These are phyloP conservation scores for Sigmodon hispidus DNA, from an alignment of 2,113 vertebrate species.

Conservation along the genomic window DNA sequence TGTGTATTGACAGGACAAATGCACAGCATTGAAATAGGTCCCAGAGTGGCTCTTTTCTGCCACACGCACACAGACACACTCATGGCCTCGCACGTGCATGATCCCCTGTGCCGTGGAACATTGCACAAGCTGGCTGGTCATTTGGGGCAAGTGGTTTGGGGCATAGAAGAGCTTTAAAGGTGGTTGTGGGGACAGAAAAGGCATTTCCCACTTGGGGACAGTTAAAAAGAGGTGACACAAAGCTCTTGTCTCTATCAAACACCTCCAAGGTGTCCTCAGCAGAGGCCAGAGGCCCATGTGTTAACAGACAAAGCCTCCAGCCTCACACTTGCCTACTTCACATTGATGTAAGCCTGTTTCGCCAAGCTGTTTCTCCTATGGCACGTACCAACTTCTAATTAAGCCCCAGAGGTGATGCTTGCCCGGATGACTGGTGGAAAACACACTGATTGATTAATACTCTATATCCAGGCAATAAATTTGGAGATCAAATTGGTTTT, in stretches of 20 bases:
- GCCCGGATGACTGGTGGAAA: slow-evolving; percentile 67
- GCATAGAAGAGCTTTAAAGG: slow-evolving; percentile 54
- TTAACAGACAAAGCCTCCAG: background rate
- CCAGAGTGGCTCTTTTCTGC: slow-evolving; percentile 63
- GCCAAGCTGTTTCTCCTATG: slow-evolving; percentile 72
- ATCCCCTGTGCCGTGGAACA: background rate
- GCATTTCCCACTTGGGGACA: background rate
- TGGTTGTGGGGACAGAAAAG: background rate
- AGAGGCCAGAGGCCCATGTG: background rate
- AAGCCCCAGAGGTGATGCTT: slow-evolving; percentile 79
- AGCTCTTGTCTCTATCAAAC: background rate
- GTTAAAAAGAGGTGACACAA: background rate
- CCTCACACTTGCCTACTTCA: slow-evolving; percentile 50
- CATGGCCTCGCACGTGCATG: no score
- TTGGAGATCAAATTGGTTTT: slow-evolving; percentile 82
- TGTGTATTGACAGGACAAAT: slow-evolving; percentile 77
- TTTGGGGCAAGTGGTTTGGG: slow-evolving; percentile 74
- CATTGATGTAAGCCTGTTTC: slow-evolving; percentile 40
- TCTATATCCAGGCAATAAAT: slow-evolving; percentile 73
- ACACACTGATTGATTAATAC: slow-evolving; percentile 82
- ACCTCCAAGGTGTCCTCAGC: background rate
- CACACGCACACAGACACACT: background rate
- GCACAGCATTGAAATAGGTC: slow-evolving; percentile 76
- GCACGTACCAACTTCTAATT: slow-evolving; percentile 77
- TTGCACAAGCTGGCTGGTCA: slow-evolving; percentile 76